Evolutionary conservation across 2,888 invertebrate genomes (phyloP).

Genomic region (Nowickia ferox): DNA sequence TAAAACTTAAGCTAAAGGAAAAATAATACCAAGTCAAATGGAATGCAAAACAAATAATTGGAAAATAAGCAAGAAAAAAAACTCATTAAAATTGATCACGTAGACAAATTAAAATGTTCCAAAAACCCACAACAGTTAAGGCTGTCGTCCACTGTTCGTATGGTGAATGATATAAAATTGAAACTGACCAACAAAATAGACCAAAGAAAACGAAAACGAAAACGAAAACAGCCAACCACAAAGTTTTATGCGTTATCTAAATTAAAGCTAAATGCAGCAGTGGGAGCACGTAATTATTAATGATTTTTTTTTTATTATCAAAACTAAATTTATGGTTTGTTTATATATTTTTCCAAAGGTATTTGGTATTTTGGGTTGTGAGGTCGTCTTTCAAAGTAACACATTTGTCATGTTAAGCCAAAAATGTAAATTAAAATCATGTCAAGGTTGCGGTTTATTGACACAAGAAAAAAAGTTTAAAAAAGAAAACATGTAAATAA

Average conservation of each 20-base stretch:
- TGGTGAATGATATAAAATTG: background rate
- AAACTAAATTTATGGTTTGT: slow-evolving; percentile 58
- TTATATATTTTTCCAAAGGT: slow-evolving; percentile 16
- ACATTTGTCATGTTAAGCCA: slow-evolving; percentile 42
- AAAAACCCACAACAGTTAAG: slow-evolving; percentile 16
- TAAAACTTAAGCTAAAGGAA: background rate
- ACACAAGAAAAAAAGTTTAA: background rate
- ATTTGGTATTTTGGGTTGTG: slow-evolving; percentile 56
- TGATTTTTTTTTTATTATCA: slow-evolving; percentile 1
- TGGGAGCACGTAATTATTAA: slow-evolving; percentile 54
- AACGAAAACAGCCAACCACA: background rate
- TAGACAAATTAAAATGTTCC: slow-evolving; percentile 58
- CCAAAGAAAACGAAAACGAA: slow-evolving; percentile 40
- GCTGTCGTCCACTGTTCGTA: slow-evolving; percentile 4
- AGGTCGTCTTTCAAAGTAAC: slow-evolving; percentile 21
- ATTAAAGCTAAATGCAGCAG: slow-evolving; percentile 29
- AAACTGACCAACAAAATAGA: slow-evolving; percentile 39
- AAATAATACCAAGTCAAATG: slow-evolving; percentile 28
- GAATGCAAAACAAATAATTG: slow-evolving; percentile 9
- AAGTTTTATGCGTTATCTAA: slow-evolving; percentile 21
- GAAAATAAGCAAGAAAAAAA: slow-evolving; percentile 5
- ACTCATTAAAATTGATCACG: slow-evolving; percentile 58
- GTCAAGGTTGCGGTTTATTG: slow-evolving; percentile 60
- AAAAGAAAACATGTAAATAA: background rate
- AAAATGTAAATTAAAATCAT: slow-evolving; percentile 46